phyloP scores from a whole-genome alignment of 2,888 invertebrate genomes.

The Criorhina ranunculi region DNA sequence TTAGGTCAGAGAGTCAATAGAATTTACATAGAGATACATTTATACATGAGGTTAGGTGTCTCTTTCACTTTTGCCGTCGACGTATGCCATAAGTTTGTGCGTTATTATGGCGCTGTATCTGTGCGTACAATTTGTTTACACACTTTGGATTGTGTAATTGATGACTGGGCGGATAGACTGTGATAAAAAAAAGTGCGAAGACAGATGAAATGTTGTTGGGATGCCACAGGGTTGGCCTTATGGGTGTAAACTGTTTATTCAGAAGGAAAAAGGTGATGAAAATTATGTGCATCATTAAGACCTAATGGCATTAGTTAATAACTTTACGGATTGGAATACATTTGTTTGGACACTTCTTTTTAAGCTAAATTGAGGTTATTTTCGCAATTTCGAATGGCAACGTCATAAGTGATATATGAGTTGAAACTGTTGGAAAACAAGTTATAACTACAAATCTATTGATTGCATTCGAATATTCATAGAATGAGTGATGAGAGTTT shows the following conservation, averaged over 20 bases:
- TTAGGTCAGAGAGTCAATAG: conserved; percentile 68
- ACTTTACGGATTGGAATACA: no score
- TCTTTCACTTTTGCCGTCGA: conserved; percentile 38
- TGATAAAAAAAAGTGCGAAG: neutral
- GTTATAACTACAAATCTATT: no score
- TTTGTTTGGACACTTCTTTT: no score
- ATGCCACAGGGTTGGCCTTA: conserved; percentile 4
- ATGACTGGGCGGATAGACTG: neutral
- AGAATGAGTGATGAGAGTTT: no score
- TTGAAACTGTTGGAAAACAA: no score
- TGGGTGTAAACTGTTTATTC: neutral
- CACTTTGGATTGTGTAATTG: conserved; percentile 8
- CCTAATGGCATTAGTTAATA: neutral
- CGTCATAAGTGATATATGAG: no score
- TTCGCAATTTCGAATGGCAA: no score
- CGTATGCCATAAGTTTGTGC: conserved; percentile 2
- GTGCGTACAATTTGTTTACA: conserved; percentile 1
- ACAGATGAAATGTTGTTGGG: neutral
- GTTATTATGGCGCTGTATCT: neutral
- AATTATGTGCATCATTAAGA: neutral
- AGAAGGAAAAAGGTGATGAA: neutral
- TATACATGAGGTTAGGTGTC: conserved; percentile 57
- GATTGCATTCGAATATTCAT: no score
- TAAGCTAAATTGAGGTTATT: no score
- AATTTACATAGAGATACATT: conserved; percentile 64